Percentiles rank a stretch among this genome's conserved stretches.
Conservation (phyloP, 2,113 vertebrate species). For the Tyrannus savana region DNA sequence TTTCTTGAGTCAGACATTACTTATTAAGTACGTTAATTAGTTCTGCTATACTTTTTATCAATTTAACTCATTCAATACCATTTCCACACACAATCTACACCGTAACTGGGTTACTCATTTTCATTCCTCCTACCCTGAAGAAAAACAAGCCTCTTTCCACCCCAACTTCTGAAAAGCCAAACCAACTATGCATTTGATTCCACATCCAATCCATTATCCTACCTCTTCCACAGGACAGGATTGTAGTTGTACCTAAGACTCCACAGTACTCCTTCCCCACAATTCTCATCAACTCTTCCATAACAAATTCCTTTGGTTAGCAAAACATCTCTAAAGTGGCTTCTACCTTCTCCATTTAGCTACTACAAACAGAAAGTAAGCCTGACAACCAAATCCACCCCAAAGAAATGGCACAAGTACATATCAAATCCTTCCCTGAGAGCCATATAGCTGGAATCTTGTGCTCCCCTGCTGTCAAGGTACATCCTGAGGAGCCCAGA, state of each 20-base stretch:
- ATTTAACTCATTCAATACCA: not conserved
- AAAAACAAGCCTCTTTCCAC: not conserved
- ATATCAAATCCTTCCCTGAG: not conserved
- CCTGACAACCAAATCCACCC: not conserved
- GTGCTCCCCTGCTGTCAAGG: not conserved
- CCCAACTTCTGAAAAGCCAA: not conserved
- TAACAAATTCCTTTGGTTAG: not conserved
- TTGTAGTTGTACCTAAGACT: fast-evolving
- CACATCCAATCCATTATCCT: not conserved
- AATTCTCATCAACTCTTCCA: not conserved
- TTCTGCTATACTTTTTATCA: not conserved
- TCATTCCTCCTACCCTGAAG: not conserved
- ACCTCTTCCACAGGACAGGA: not conserved
- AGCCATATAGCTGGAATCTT: not conserved
- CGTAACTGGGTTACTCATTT: not conserved
- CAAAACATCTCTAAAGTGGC: not conserved
- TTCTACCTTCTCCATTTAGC: not conserved
- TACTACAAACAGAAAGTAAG: not conserved
- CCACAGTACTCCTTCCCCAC: not conserved
- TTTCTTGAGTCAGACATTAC: fast-evolving
- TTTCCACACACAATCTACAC: not conserved
- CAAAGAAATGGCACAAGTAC: not conserved
- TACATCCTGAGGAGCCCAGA: not conserved
- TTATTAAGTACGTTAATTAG: not conserved
- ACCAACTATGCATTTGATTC: not conserved